Evolutionary conservation across 2,888 invertebrate genomes (phyloP).

Genomic region (Helicoverpa assulta): DNA sequence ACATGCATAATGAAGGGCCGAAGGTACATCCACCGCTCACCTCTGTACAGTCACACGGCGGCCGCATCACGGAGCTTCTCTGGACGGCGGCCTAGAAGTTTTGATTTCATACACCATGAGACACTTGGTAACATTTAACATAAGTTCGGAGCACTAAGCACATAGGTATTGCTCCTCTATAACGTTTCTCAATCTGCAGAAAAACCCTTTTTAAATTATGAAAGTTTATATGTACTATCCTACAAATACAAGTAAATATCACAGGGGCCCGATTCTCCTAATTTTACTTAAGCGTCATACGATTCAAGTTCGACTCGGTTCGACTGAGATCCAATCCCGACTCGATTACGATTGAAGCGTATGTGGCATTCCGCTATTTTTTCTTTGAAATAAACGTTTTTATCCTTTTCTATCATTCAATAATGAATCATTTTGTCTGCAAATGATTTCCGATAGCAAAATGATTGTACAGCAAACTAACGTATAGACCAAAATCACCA

Average conservation of each 20-base stretch:
- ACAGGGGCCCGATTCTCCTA: too few species aligned
- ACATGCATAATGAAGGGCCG: constrained; percentile 20
- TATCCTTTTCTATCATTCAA: too few species aligned
- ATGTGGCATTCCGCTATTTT: too few species aligned
- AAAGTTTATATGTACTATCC: neutral
- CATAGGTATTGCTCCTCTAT: neutral
- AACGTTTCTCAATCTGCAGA: constrained; percentile 1
- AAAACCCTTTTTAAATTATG: constrained; percentile 2
- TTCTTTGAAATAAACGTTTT: too few species aligned
- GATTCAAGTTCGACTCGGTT: too few species aligned
- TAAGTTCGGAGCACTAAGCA: constrained; percentile 5
- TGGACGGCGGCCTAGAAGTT: constrained; percentile 58
- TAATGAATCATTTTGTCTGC: too few species aligned
- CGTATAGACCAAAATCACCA: too few species aligned
- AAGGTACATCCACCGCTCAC: constrained; percentile 55
- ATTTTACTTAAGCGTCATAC: too few species aligned
- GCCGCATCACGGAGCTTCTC: constrained; percentile 45
- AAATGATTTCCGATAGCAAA: too few species aligned
- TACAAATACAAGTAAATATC: neutral
- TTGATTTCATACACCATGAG: constrained; percentile 45
- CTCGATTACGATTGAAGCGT: too few species aligned
- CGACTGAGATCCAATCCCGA: too few species aligned
- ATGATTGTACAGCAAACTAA: too few species aligned
- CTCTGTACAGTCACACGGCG: constrained; percentile 62
- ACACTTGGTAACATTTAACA: constrained; percentile 12